Conservation (phyloP, 2,797 vertebrate species). For the Crocidura indochinensis region DNA sequence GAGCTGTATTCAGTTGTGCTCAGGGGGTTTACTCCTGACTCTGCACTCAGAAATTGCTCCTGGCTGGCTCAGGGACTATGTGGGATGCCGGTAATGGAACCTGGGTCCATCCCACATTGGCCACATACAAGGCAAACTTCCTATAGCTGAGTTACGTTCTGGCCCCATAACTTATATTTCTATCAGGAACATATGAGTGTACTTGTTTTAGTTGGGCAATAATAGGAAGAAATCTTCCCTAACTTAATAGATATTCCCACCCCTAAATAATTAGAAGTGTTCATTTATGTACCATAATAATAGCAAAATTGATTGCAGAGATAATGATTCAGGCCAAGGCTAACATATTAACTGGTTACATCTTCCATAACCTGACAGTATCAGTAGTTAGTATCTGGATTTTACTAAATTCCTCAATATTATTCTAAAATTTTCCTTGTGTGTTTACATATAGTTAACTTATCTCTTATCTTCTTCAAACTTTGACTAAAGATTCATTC, state of each 20-base stretch:
- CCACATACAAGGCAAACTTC: too few species aligned
- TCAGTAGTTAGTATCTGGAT: constrained; percentile 6
- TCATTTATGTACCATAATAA: constrained; percentile 45
- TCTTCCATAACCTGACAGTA: not conserved
- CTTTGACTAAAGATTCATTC: not conserved
- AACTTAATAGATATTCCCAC: not conserved
- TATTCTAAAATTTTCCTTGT: constrained; percentile 36
- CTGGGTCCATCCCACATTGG: too few species aligned
- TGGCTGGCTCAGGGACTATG: too few species aligned
- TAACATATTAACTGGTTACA: not conserved
- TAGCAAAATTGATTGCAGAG: not conserved
- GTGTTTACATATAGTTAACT: constrained; percentile 59
- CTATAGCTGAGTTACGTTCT: too few species aligned
- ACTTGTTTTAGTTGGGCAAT: not conserved
- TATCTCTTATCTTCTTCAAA: constrained; percentile 51
- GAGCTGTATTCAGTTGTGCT: too few species aligned
- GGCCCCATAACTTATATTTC: too few species aligned
- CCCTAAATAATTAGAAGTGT: constrained; percentile 56
- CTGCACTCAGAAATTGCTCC: too few species aligned
- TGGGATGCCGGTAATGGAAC: too few species aligned
- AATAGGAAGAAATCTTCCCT: constrained; percentile 55
- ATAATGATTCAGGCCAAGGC: not conserved
- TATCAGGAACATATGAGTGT: too few species aligned
- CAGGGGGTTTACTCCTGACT: too few species aligned
- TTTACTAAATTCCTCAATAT: constrained; percentile 56